Evolutionary conservation across 2,113 vertebrate species (phyloP).

Genomic region (Ceuthmochares aereus): DNA sequence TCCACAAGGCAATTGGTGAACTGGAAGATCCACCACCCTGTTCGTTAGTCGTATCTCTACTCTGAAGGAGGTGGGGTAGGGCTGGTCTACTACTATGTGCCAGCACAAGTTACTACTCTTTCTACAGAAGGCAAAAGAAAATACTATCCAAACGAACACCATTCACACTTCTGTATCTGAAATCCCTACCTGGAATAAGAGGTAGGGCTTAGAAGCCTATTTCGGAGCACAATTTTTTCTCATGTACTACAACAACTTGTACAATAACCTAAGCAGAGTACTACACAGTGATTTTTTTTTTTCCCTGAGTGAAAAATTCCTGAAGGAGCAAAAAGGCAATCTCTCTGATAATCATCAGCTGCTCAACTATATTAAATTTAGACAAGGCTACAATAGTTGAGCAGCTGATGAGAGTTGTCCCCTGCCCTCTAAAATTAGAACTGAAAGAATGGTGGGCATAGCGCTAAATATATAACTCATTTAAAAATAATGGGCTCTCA

Average conservation of each 20-base stretch:
- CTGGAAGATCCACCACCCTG: not conserved
- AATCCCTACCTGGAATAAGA: not conserved
- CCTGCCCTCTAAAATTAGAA: conserved; percentile 68
- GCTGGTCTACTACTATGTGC: too few relatives aligned
- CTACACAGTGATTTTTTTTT: not conserved
- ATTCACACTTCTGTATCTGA: not conserved
- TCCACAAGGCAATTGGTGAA: not conserved
- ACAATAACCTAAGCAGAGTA: conserved; percentile 1
- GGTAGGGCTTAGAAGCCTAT: not conserved
- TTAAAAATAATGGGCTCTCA: conserved; percentile 66
- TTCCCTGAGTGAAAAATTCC: conserved; percentile 60
- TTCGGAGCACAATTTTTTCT: conserved; percentile 8
- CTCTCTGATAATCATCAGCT: conserved; percentile 60
- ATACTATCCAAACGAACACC: not conserved
- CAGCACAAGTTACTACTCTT: not conserved
- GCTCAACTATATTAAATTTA: conserved; percentile 65
- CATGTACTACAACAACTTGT: not conserved
- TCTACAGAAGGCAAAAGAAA: not conserved
- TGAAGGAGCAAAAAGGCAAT: conserved; percentile 57
- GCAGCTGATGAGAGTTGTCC: conserved; percentile 8
- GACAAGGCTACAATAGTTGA: conserved; percentile 57
- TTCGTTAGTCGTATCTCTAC: not conserved
- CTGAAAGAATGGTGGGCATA: conserved; percentile 43
- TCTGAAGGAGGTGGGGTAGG: not conserved
- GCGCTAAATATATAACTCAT: conserved; percentile 71